Evolutionary conservation across 64 coral and sea anemone genomes (phyloP).

Genomic region (Catalaphyllia jardinei): DNA sequence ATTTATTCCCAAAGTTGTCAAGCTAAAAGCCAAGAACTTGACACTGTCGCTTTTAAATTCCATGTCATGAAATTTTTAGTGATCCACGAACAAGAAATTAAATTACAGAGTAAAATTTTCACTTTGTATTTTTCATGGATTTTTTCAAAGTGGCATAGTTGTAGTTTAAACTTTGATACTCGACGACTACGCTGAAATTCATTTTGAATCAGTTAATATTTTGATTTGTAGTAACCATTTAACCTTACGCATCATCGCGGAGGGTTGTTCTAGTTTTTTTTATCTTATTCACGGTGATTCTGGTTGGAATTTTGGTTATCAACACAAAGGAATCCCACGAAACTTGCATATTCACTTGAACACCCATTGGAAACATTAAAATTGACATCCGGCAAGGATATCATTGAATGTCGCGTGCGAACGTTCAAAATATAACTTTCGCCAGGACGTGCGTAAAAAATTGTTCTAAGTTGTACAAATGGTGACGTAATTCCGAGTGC

Average conservation of each 20-base stretch:
- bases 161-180: background rate
- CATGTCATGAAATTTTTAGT: conserved; percentile 34
- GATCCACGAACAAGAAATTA: background rate
- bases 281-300: conserved; percentile 27
- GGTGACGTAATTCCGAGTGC: conserved; percentile 11
- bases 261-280: background rate
- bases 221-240: background rate
- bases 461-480: background rate
- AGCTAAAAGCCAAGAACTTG: background rate
- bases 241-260: background rate
- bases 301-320: conserved; percentile 37
- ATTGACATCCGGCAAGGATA: background rate
- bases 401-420: background rate
- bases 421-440: background rate
- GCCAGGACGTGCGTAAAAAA: background rate
- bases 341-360: conserved; percentile 5
- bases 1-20: conserved; percentile 22
- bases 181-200: background rate
- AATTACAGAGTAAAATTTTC: background rate
- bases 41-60: background rate
- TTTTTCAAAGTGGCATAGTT: background rate
- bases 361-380: background rate
- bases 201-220: background rate
- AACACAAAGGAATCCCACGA: conserved; percentile 41
- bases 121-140: background rate